A percentile compares a stretch with the other conserved stretches of the same genome.
Evolutionary conservation across 2,888 invertebrate genomes (phyloP).

Genomic region (Athripsodes cinereus): DNA sequence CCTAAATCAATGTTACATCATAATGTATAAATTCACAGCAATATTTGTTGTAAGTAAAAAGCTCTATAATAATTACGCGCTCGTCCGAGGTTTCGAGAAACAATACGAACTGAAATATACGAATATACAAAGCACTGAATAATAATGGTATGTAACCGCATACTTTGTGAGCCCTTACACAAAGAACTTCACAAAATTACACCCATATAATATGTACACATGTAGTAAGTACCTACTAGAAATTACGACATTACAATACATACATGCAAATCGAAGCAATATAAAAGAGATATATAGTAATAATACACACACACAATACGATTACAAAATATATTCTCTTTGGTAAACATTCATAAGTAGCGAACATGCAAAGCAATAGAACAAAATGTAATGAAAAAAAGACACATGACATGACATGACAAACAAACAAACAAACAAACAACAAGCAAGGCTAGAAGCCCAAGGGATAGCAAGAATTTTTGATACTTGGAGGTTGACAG

Average conservation of each 20-base stretch:
- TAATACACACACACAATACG: background rate
- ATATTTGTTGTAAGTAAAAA: no score
- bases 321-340: no score
- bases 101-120: background rate
- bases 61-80: background rate
- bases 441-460: conserved; percentile 16
- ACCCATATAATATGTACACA: background rate
- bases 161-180: no score
- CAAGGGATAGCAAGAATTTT: conserved; percentile 25
- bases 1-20: no score
- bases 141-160: no score
- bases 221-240: background rate
- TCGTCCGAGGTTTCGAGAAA: conserved; percentile 9
- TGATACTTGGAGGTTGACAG: conserved; percentile 28
- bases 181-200: background rate
- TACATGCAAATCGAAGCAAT: conserved; percentile 15
- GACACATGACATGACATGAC: conserved; percentile 6
- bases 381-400: conserved; percentile 6
- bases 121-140: conserved; percentile 1
- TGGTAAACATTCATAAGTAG: no score
- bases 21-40: no score
- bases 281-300: conserved; percentile 3
- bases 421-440: no score
- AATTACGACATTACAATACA: no score
- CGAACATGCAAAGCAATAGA: conserved; percentile 4